Percentiles rank a stretch among this genome's conserved stretches.
Conservation (phyloP, 2,888 invertebrate genomes). For the Asteroscopus sphinx region DNA sequence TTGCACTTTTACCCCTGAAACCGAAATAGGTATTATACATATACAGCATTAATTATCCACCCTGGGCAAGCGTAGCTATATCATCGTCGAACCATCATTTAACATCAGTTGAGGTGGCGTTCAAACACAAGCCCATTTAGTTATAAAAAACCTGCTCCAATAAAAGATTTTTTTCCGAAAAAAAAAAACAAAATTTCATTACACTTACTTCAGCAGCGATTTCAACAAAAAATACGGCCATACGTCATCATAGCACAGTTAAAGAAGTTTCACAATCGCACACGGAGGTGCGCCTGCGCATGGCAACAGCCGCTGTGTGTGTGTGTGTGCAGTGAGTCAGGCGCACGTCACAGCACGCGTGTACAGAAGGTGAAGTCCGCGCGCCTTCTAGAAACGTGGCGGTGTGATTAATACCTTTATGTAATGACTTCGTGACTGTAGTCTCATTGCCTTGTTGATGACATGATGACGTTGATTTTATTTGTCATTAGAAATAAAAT, state of each 20-base stretch:
- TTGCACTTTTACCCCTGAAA: too few relatives aligned
- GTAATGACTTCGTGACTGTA: slow-evolving; percentile 23
- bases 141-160: too few relatives aligned
- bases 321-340: slow-evolving; percentile 43
- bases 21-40: too few relatives aligned
- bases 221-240: slow-evolving; percentile 24
- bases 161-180: too few relatives aligned
- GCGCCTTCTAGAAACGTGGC: slow-evolving; percentile 36
- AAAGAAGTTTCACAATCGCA: slow-evolving; percentile 37
- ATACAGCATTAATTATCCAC: too few relatives aligned
- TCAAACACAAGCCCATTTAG: too few relatives aligned
- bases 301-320: slow-evolving; percentile 37
- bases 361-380: slow-evolving; percentile 29
- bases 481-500: slow-evolving; percentile 10
- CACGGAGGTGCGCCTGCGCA: slow-evolving; percentile 41
- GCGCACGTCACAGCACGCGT: slow-evolving; percentile 46
- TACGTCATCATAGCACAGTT: slow-evolving; percentile 33
- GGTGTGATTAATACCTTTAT: slow-evolving; percentile 19
- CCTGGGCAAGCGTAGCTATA: too few relatives aligned
- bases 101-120: too few relatives aligned
- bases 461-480: slow-evolving; percentile 31
- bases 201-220: slow-evolving; percentile 34
- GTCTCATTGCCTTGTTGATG: slow-evolving; percentile 12
- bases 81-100: too few relatives aligned
- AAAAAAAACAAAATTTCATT: too few relatives aligned